Conservation (phyloP, 2,113 vertebrate genomes). For the Phoenicopterus ruber region DNA sequence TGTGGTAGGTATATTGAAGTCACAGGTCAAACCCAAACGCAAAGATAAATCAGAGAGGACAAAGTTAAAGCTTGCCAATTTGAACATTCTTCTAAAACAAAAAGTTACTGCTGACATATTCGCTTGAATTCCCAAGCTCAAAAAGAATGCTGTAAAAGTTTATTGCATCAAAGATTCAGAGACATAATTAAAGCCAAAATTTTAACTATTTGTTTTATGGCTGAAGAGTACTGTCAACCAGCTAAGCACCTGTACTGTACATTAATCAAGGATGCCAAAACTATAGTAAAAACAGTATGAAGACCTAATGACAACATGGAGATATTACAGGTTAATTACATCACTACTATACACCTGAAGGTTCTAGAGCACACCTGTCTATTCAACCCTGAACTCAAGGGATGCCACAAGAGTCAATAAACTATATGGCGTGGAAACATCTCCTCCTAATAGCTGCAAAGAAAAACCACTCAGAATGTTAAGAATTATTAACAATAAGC, state of each 20-base stretch:
- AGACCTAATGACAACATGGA: neutral
- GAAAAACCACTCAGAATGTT: neutral
- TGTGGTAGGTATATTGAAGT: neutral
- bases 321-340: neutral
- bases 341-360: neutral
- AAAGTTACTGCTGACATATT: neutral
- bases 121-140: neutral
- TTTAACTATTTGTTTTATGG: neutral
- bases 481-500: neutral
- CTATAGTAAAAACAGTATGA: neutral
- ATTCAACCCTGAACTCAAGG: neutral
- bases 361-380: neutral
- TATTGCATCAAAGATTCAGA: neutral
- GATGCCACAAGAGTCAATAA: neutral
- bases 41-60: neutral
- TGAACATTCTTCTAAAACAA: neutral
- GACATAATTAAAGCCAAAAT: neutral
- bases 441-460: neutral
- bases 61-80: neutral
- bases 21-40: neutral
- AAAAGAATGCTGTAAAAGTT: neutral
- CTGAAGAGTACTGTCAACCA: neutral
- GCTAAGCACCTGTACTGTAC: neutral
- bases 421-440: neutral
- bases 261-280: neutral